Conservation (phyloP, 2,113 vertebrate genomes). For the Neolamprologus variostigma region DNA sequence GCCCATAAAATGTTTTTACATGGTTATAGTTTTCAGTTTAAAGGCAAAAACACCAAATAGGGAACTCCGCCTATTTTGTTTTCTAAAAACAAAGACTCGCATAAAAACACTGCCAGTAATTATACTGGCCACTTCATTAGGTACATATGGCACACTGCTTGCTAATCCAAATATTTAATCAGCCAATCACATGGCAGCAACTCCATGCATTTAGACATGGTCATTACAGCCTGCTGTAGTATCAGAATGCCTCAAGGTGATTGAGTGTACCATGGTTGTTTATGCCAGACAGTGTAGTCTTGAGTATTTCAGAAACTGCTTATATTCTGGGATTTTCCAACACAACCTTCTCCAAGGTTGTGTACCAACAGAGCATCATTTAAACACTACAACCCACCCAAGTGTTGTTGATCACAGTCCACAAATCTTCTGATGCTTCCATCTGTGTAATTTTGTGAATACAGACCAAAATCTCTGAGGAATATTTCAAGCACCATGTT, state of each 20-base stretch:
- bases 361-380: background rate
- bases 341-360: background rate
- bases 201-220: background rate
- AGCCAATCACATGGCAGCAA: background rate
- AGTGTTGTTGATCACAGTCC: background rate
- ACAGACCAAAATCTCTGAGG: background rate
- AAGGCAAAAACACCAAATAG: background rate
- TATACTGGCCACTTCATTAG: background rate
- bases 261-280: background rate
- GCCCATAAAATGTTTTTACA: background rate
- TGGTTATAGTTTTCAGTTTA: background rate
- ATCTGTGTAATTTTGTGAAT: background rate
- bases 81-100: background rate
- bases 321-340: background rate
- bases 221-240: background rate
- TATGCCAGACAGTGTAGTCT: background rate
- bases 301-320: background rate
- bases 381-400: background rate
- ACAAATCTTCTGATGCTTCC: background rate
- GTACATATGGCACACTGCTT: background rate
- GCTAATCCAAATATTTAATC: background rate
- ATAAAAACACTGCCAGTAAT: background rate
- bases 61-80: background rate
- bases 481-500: background rate
- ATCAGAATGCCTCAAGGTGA: background rate